Base-by-base conservation (phyloP, 2,888 invertebrate genomes). In the Cheilosia soror region DNA sequence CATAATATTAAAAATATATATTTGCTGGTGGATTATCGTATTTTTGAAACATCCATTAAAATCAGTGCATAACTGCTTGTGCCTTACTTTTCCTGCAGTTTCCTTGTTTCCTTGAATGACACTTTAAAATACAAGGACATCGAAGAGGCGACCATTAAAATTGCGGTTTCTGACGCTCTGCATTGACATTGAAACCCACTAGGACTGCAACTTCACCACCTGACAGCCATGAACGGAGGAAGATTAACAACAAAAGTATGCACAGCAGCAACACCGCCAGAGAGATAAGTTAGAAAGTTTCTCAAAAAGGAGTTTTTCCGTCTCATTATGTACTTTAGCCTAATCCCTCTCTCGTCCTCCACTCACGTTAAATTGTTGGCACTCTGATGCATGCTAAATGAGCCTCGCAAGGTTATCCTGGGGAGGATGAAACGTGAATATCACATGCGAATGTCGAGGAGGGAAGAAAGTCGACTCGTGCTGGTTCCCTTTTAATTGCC, bases 271-370 rank as follows among this genome's bases (percentile, higher is more conserved):
- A 40, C 51, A 60, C 40, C 63, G 65, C 47, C 71, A 49, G 63
- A 65, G 60, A 75, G 81, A 85, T 81, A 85, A 80, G 65, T 65
- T 79, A 44, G 71, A 85, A 85, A 85, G 47, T 76, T 85, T 84
- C 53, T 37, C 69, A 60, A 76, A 80, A 76, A 66, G 81, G 81
- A 81, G 71, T 80, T 85, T 82, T 85, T 85, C 72, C 81, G 81
- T 85, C 81, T 85, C 85, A 85, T 85, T 85, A 85, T 85, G 81
- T 81, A 62, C 85, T 85, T 76, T 76, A 75, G 85, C 66, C 85
- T 85, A 85, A 85, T 81, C 76, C 76, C 72, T 81, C 75, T 79
- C 65, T 63, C 65, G 58, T 80, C 75, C 71, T 53, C 44, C 62
- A 49, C 47, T 69, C 65, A 65, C 71, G 65, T 60, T 81, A 80